Conservation (phyloP, 2,113 vertebrate genomes). For the Speoplatyrhinus poulsoni region DNA sequence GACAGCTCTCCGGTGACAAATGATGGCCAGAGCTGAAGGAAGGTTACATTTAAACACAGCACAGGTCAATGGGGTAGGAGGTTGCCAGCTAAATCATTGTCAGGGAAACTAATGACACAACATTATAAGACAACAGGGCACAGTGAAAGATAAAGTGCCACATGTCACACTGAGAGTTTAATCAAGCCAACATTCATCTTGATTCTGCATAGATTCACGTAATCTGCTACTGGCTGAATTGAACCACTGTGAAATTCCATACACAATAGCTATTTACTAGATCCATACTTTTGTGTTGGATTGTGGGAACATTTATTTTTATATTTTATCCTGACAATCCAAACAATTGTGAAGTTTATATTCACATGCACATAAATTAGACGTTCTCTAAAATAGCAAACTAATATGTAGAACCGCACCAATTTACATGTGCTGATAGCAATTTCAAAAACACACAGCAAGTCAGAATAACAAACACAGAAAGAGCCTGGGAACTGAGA, state of each 20-base stretch:
- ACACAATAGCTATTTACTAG: slow-evolving; percentile 62
- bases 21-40: slow-evolving; percentile 70
- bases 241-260: slow-evolving; percentile 58
- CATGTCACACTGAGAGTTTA: slow-evolving; percentile 62
- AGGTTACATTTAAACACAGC: slow-evolving; percentile 82
- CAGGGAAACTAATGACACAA: slow-evolving; percentile 82
- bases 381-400: slow-evolving; percentile 56
- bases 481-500: slow-evolving; percentile 69
- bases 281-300: slow-evolving; percentile 53
- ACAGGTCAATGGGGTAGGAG: slow-evolving; percentile 74
- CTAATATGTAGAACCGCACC: slow-evolving; percentile 59
- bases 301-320: slow-evolving; percentile 33
- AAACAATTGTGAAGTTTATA: background rate
- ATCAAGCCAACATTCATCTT: slow-evolving; percentile 79
- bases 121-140: slow-evolving; percentile 78
- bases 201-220: slow-evolving; percentile 80
- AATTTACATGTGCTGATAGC: slow-evolving; percentile 77
- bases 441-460: slow-evolving; percentile 80
- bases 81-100: slow-evolving; percentile 81
- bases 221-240: slow-evolving; percentile 58
- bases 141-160: slow-evolving; percentile 73
- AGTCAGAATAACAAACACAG: slow-evolving; percentile 76
- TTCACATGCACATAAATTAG: slow-evolving; percentile 33
- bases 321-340: background rate
- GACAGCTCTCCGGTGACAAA: slow-evolving; percentile 78